Conservation (phyloP, 2,797 vertebrate genomes). For the Phyllotis vaccarum region DNA sequence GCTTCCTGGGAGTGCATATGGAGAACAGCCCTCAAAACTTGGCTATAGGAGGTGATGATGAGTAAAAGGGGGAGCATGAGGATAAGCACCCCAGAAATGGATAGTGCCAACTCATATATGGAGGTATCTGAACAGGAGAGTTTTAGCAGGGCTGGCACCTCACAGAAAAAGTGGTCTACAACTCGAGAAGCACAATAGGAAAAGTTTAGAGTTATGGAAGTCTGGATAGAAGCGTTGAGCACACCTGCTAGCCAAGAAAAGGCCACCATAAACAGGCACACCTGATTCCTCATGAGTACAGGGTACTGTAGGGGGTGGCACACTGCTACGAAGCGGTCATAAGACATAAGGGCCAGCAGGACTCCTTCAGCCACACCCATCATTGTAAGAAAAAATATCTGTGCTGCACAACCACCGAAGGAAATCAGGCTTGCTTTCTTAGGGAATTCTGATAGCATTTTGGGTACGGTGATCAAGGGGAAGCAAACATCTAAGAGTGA, state of each 20-base stretch:
- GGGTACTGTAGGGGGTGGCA: slow-evolving; percentile 44
- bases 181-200: not conserved
- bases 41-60: not conserved
- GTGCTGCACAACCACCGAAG: slow-evolving; percentile 7
- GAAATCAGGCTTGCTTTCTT: not conserved
- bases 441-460: not conserved
- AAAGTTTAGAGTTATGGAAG: not conserved
- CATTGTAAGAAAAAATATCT: not conserved
- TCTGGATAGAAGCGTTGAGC: not conserved
- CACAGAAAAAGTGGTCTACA: not conserved
- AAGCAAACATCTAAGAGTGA: slow-evolving; percentile 28
- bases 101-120: not conserved
- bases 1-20: not conserved
- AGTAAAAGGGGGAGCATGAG: not conserved
- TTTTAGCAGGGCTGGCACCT: not conserved
- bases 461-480: slow-evolving; percentile 1
- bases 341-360: slow-evolving; percentile 56
- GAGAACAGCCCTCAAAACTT: not conserved
- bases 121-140: not conserved
- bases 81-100: not conserved
- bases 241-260: not conserved
- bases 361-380: slow-evolving; percentile 44
- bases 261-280: not conserved
- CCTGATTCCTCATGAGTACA: not conserved
- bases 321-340: slow-evolving; percentile 56